Evolutionary conservation across 2,797 vertebrate species (phyloP).

Genomic region (Sebastes diaconus): DNA sequence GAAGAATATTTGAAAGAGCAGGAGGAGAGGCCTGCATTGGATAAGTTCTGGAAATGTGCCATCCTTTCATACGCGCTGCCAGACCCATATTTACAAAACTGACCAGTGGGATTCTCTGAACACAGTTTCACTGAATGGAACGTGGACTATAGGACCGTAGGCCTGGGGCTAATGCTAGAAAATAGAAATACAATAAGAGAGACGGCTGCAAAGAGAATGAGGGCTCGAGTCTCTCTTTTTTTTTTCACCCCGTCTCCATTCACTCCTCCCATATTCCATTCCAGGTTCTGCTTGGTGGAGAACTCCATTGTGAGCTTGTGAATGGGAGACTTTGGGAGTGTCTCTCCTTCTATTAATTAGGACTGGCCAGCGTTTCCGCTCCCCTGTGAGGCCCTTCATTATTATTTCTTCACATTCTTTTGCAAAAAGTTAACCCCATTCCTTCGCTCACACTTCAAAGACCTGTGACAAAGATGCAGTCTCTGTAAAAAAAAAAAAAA

Average conservation of each 20-base stretch:
- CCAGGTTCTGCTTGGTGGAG: slow-evolving; percentile 89
- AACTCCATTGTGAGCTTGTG: slow-evolving; percentile 87
- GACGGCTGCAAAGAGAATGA: slow-evolving; percentile 60
- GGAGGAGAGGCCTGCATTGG: slow-evolving; percentile 62
- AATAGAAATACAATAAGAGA: slow-evolving; percentile 70
- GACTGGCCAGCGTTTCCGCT: slow-evolving; percentile 84
- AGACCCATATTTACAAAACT: slow-evolving; percentile 81
- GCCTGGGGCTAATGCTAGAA: slow-evolving; percentile 71
- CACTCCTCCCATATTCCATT: slow-evolving; percentile 83
- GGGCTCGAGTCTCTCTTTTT: slow-evolving; percentile 56
- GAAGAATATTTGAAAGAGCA: slow-evolving; percentile 47
- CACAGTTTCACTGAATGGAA: slow-evolving; percentile 67
- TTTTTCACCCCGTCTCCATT: slow-evolving; percentile 70
- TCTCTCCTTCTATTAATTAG: slow-evolving; percentile 88
- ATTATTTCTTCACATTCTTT: slow-evolving; percentile 83
- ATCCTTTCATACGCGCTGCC: slow-evolving; percentile 68
- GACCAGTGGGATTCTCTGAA: slow-evolving; percentile 73
- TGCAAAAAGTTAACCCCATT: slow-evolving; percentile 76
- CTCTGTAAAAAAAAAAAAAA: background rate
- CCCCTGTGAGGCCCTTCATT: slow-evolving; percentile 83
- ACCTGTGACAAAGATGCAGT: slow-evolving; percentile 57
- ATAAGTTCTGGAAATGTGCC: slow-evolving; percentile 76
- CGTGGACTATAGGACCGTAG: slow-evolving; percentile 49
- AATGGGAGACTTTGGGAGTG: slow-evolving; percentile 86
- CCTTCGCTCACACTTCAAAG: slow-evolving; percentile 78